Percentiles rank a stretch among this genome's conserved stretches.
These are phyloP conservation scores for Syngnathoides biaculeatus DNA, from an alignment of 2,113 vertebrate genomes.

Conservation along the genomic window DNA sequence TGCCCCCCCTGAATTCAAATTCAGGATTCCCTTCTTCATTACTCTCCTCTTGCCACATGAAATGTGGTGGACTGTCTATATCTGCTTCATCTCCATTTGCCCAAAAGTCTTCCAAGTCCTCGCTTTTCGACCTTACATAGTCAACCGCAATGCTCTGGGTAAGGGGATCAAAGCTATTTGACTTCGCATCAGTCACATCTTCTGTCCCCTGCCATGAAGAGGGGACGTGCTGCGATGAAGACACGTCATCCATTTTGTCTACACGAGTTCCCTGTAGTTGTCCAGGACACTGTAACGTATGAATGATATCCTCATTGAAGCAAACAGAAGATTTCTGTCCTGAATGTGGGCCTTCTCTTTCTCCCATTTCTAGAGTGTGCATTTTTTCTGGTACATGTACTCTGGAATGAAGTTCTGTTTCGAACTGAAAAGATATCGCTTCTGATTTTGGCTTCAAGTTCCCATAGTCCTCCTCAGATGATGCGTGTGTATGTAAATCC, in stretches of 20 bases:
- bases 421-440: neutral
- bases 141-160: constrained; percentile 3
- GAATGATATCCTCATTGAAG: neutral
- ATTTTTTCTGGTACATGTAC: too few species aligned
- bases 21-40: constrained; percentile 29
- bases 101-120: constrained; percentile 8
- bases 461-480: constrained; percentile 14
- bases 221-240: neutral
- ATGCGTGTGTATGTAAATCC: neutral
- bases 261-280: neutral
- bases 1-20: constrained; percentile 21
- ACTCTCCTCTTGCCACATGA: constrained; percentile 30
- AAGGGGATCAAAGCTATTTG: neutral
- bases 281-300: constrained; percentile 7
- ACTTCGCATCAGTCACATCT: neutral
- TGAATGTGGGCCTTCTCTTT: constrained; percentile 12
- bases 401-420: too few species aligned
- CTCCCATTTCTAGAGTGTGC: constrained; percentile 21
- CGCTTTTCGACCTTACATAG: neutral
- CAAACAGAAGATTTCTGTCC: neutral
- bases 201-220: constrained; percentile 1
- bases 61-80: constrained; percentile 29
- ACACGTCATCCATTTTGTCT: neutral
- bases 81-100: neutral
- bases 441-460: neutral